phyloP scores from a whole-genome alignment of 1,140 invertebrate genomes.

The Campoletis sonorensis region DNA sequence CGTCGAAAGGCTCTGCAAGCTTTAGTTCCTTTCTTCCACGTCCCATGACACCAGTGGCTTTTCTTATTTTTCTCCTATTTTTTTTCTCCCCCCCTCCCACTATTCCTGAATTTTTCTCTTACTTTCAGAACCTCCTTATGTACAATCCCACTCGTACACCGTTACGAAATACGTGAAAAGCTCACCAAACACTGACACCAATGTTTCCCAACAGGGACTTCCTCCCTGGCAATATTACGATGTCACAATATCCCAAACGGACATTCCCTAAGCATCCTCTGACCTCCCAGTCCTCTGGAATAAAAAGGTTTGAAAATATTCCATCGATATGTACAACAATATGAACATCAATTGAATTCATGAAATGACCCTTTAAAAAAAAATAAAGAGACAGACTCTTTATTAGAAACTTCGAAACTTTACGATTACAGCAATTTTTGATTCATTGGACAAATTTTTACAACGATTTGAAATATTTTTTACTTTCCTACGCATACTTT shows the following conservation, averaged over 20 bases:
- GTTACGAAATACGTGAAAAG: slow-evolving; percentile 1
- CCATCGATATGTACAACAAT: no score
- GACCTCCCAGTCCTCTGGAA: no score
- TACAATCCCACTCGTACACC: background rate
- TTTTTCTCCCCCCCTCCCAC: background rate
- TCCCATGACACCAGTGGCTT: background rate
- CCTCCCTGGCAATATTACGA: background rate
- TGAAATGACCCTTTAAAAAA: no score
- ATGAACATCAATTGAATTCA: no score
- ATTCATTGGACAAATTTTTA: no score
- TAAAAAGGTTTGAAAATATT: no score
- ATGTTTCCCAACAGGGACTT: background rate
- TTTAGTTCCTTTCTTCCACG: background rate
- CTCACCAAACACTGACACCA: background rate
- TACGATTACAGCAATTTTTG: no score
- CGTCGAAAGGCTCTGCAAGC: slow-evolving; percentile 8
- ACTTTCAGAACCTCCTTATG: background rate
- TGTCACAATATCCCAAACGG: background rate
- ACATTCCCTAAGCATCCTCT: background rate
- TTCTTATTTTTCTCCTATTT: background rate
- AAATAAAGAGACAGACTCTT: no score
- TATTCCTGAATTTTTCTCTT: background rate
- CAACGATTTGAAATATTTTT: no score
- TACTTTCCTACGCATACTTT: no score
- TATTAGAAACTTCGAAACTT: no score